Conservation (phyloP, 2,888 invertebrate species). For the Melolontha melolontha region DNA sequence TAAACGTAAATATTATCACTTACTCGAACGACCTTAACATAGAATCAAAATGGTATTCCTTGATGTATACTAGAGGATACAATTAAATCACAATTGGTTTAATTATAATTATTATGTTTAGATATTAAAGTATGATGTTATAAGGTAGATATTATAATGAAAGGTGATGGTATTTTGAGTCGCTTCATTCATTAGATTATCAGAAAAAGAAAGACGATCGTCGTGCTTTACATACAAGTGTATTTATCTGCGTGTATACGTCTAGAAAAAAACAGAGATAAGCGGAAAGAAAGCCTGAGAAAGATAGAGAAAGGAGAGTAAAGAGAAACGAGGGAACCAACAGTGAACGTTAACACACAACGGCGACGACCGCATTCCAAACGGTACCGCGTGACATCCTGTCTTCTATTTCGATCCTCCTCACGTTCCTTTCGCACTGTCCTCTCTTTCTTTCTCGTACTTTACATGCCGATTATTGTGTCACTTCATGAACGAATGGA, state of each 20-base stretch:
- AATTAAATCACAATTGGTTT: no score
- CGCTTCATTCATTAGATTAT: conserved; percentile 10
- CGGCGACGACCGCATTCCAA: conserved; percentile 34
- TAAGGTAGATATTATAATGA: no score
- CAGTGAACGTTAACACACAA: conserved; percentile 27
- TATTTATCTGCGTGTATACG: background rate
- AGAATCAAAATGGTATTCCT: no score
- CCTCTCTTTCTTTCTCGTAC: conserved; percentile 3
- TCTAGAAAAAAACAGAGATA: background rate
- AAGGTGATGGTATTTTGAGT: background rate
- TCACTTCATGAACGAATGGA: conserved; percentile 32
- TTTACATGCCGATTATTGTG: conserved; percentile 35
- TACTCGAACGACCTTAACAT: no score
- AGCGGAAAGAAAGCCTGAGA: background rate
- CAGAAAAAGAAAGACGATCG: background rate
- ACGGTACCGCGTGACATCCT: conserved; percentile 30
- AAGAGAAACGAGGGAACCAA: conserved; percentile 19
- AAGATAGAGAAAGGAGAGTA: conserved; percentile 6
- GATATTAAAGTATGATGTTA: no score
- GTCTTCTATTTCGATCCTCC: conserved; percentile 19
- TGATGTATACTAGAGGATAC: no score
- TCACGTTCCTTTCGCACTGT: background rate
- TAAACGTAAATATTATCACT: no score
- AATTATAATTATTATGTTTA: no score
- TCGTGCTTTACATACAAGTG: background rate